Conservation (phyloP, 1,140 invertebrate species). For the Eciton burchellii region DNA sequence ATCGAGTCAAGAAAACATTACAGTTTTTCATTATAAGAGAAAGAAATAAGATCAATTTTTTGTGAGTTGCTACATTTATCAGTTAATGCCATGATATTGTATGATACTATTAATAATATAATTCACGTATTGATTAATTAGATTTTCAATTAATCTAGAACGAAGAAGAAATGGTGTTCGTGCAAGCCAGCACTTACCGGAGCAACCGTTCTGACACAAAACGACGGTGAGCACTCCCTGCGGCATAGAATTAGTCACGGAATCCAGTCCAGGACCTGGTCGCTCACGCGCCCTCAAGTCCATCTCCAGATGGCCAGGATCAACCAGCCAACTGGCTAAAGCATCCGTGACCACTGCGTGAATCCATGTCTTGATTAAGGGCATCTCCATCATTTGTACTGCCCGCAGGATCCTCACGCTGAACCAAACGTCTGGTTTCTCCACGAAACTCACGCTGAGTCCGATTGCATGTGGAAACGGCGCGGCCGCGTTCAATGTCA, state of each 20-base stretch:
- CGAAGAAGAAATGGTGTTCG: not conserved
- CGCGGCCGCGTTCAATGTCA: conserved; percentile 85
- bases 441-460: conserved; percentile 85
- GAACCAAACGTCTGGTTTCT: conserved; percentile 87
- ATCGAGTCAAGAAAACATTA: too few species aligned
- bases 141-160: too few species aligned
- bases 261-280: conserved; percentile 79
- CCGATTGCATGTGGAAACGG: conserved; percentile 87
- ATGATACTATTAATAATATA: too few species aligned
- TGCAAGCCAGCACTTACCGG: conserved; percentile 45
- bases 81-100: too few species aligned
- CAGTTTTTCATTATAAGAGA: not conserved
- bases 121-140: too few species aligned
- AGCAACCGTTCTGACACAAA: conserved; percentile 73
- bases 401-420: conserved; percentile 84
- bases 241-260: conserved; percentile 77
- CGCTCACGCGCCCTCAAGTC: conserved; percentile 83
- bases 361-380: conserved; percentile 87
- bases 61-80: not conserved
- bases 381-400: conserved; percentile 87
- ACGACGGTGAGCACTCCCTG: conserved; percentile 86
- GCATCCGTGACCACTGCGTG: conserved; percentile 86
- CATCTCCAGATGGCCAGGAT: conserved; percentile 86
- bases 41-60: not conserved
- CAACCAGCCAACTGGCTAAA: conserved; percentile 86